Conservation (phyloP, 92 coral and sea anemone species). For the Zoanthus solanderi region DNA sequence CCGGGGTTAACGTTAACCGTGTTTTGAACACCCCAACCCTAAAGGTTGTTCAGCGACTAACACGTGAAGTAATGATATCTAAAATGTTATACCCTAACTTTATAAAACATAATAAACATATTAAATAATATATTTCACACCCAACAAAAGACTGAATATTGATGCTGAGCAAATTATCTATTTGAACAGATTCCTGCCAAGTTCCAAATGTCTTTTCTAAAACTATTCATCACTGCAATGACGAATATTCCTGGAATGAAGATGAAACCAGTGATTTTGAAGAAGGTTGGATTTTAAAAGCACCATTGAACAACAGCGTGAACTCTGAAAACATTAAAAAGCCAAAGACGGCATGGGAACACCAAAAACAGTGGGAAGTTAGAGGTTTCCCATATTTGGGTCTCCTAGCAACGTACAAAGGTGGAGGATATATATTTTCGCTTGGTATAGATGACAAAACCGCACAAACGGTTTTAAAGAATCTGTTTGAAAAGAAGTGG, state of each 20-base stretch:
- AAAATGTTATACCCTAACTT: too few species aligned
- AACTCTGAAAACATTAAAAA: background rate
- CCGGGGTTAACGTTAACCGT: too few species aligned
- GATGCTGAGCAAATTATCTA: background rate
- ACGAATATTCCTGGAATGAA: slow-evolving; percentile 83
- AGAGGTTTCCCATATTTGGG: slow-evolving; percentile 89
- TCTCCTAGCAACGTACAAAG: slow-evolving; percentile 85
- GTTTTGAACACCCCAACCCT: background rate
- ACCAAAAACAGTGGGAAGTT: slow-evolving; percentile 71
- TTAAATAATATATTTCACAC: background rate
- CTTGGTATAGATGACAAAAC: slow-evolving; percentile 74
- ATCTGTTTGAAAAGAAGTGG: slow-evolving; percentile 70
- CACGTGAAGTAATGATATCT: too few species aligned
- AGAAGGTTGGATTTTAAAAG: slow-evolving; percentile 65
- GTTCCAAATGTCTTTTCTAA: slow-evolving; percentile 63
- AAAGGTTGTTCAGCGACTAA: too few species aligned
- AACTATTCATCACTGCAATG: slow-evolving; percentile 75
- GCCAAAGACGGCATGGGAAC: slow-evolving; percentile 38
- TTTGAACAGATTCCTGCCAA: slow-evolving; percentile 74
- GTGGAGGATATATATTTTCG: slow-evolving; percentile 82
- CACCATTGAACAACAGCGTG: slow-evolving; percentile 40
- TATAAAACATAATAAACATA: too few species aligned
- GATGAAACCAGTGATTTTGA: slow-evolving; percentile 72
- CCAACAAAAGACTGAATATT: background rate
- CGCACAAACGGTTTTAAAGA: slow-evolving; percentile 37